Percentiles rank a stretch among this genome's conserved stretches.
These are phyloP conservation scores for Drosophila cyrtoloma DNA, from an alignment of 2,888 invertebrate species.

Conservation along the genomic window DNA sequence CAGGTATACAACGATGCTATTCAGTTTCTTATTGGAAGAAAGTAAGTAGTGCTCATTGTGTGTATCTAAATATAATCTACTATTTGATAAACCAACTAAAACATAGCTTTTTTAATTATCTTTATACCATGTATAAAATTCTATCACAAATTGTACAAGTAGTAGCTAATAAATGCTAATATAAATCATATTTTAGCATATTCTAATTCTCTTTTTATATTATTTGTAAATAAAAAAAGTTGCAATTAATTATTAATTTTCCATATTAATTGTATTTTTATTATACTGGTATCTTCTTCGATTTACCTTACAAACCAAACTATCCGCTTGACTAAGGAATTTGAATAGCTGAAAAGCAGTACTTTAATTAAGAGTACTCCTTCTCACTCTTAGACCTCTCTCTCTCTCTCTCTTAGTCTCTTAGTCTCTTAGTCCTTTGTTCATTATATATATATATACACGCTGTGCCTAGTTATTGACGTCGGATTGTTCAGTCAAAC, in stretches of 20 bases:
- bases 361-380: background rate
- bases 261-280: background rate
- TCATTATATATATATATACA: slow-evolving; percentile 22
- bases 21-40: background rate
- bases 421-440: slow-evolving; percentile 11
- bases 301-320: background rate
- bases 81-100: background rate
- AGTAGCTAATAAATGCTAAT: background rate
- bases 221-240: background rate
- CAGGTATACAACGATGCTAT: background rate
- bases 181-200: background rate
- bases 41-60: background rate
- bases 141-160: background rate
- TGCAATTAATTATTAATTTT: background rate
- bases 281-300: background rate
- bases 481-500: slow-evolving; percentile 38
- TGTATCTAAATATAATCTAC: background rate
- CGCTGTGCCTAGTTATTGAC: slow-evolving; percentile 38
- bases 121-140: background rate
- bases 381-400: background rate
- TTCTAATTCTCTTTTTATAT: background rate
- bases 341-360: background rate
- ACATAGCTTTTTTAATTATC: rapidly evolving
- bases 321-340: background rate
- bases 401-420: too few relatives aligned